phyloP scores from a whole-genome alignment of 2,113 vertebrate species.

The Genyomyrus donnyi region DNA sequence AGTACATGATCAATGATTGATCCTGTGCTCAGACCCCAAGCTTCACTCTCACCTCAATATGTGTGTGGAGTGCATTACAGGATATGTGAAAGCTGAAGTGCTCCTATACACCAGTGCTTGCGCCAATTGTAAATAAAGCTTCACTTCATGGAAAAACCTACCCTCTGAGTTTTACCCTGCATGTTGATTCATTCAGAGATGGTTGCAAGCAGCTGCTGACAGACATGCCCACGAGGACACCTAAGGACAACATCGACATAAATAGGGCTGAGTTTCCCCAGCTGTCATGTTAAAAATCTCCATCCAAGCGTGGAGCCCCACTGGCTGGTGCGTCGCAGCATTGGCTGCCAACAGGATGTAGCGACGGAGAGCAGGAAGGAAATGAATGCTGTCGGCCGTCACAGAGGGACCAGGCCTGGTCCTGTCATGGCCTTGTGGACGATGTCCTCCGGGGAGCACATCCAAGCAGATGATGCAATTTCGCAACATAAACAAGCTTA shows the following conservation, averaged over 20 bases:
- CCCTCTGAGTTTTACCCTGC: background rate
- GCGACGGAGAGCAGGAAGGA: background rate
- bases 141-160: background rate
- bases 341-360: background rate
- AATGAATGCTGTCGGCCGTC: background rate
- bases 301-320: background rate
- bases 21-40: background rate
- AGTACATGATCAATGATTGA: background rate
- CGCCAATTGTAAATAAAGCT: background rate
- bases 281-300: background rate
- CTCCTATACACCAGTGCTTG: background rate
- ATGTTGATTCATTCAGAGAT: background rate
- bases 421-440: background rate
- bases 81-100: background rate
- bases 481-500: slow-evolving; percentile 20
- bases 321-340: background rate
- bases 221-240: background rate
- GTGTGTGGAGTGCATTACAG: background rate
- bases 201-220: background rate
- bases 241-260: background rate
- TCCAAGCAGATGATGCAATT: background rate
- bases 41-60: background rate
- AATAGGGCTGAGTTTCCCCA: background rate
- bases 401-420: background rate
- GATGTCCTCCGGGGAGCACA: background rate